Evolutionary conservation across 2,113 vertebrate genomes (phyloP), one percentile per base, ranked within the genome.

Genomic region (Agapornis roseicollis): DNA sequence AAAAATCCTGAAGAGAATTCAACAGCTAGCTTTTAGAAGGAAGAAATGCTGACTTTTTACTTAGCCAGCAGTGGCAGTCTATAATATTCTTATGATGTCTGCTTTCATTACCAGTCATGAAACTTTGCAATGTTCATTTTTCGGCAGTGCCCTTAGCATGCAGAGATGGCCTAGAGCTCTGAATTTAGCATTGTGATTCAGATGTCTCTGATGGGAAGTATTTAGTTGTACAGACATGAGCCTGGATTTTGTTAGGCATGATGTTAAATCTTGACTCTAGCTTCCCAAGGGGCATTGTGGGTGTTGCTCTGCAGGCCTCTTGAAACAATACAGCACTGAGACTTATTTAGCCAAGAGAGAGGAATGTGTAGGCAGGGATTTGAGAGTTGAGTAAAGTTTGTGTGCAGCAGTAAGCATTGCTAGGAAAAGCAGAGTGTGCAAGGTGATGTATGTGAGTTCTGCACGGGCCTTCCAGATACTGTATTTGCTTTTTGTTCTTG

Each of bases 401-500:
- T 11, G 2, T 69, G 66, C 31, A 58, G 39, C 69, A 31, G 20
- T 27, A 56, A 72, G 60, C 55, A 42, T 29, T 73, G 80, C 42
- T 86, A 7, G 74, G 58, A 60, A 31, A 22, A 78, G 71, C 35
- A 71, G 72, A 78, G 31, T 16, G 86, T 37, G 56, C 81, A 91
- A 56, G 77, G 28, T 7, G 3, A 20, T 74, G 84, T n/a, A 17
- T 46, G 58, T 24, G 85, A 90, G 58, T 91, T 93, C 87, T 85
- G 68, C 47, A 8, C 64, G 70, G 55, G 17, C 69, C 65, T 93
- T 94, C 83, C 83, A 73, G 89, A 94, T 74, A 81, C 91, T 56
- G 31, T 81, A 84, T 94, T 96, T 96, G 60, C 92, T 89, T 94
- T 94, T 93, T 88, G 52, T 91, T 94, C 94, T 94, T 80, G 52